phyloP scores from a whole-genome alignment of 2,888 invertebrate genomes.

The Coelinius sp. region DNA sequence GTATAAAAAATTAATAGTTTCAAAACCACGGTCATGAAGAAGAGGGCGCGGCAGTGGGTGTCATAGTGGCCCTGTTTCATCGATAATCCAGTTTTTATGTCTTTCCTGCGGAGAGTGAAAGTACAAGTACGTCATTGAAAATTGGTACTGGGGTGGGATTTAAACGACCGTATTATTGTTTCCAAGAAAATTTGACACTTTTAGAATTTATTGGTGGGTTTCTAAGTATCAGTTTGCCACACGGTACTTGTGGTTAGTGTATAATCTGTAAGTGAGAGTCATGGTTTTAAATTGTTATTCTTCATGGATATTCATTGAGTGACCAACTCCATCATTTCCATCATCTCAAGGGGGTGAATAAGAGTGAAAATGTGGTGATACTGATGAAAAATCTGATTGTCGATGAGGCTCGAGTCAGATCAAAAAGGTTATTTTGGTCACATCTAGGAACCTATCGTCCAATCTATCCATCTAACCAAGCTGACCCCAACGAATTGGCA shows the following conservation, averaged over 20 bases:
- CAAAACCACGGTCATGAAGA: neutral
- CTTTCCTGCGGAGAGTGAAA: conserved; percentile 22
- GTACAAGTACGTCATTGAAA: neutral
- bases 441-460: too few relatives aligned
- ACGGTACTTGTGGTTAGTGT: neutral
- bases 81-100: conserved; percentile 12
- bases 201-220: neutral
- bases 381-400: too few relatives aligned
- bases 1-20: conserved; percentile 22
- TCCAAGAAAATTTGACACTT: conserved; percentile 21
- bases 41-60: neutral
- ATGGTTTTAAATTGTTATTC: neutral
- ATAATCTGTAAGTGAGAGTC: conserved; percentile 4
- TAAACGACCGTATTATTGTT: conserved; percentile 22
- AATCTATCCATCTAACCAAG: neutral
- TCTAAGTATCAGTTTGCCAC: neutral
- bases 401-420: too few relatives aligned
- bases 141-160: neutral
- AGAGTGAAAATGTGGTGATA: neutral
- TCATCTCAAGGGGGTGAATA: neutral
- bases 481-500: neutral
- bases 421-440: too few relatives aligned
- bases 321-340: neutral
- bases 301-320: neutral
- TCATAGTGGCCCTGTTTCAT: conserved; percentile 13